Base-by-base conservation (phyloP, 2,888 invertebrate genomes). In the Zaprionus obscuricornis region DNA sequence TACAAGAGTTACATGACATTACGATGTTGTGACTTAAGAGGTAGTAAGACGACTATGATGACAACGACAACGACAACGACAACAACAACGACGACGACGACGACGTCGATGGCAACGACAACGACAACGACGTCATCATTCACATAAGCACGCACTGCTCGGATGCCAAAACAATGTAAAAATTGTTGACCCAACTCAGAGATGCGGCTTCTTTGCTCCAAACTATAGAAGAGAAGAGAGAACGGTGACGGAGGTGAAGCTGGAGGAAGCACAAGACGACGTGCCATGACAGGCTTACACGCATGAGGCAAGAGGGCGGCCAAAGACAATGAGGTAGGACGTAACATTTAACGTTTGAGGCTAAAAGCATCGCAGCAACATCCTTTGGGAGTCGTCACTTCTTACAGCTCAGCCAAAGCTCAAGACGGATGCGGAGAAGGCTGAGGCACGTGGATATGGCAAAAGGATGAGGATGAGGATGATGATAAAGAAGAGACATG, bases 321-420 rank as follows among this genome's bases (percentile, higher is more conserved):
- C 40, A 52, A 65, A 78, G 72, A 75, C 79, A 85, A 78, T 81
- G 73, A 55, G 66, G 59, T 64, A 43, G 33, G 56, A 37, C 40
- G 37, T 39, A 66, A 33, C 82, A 64, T 66, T 74, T 59, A 77
- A 58, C 63, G 54, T 74, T 78, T 55, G 69, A 54, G 63, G 60
- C 83, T 85, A 78, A 78, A 83, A 85, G 83, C 83, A 58, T 59
- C 34, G 56, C 83, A 50, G 37, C 34, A 40, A 34, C 16, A 57
- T 74, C 78, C 67, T 74, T 60, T 46, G 78, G 85, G 85, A 83
- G 59, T 71, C 73, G 67, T 75, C 72, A 59, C 64, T 59, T 66
- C 47, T 40, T 49, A 39, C 50, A 40, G 31, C 33, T 34, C 31
- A 40, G 33, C 26, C 37, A 16, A 27, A 40, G 39, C 27, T 16